These are phyloP conservation scores for Megalops cyprinoides DNA, from an alignment of 2,797 vertebrate genomes.

Conservation along the genomic window DNA sequence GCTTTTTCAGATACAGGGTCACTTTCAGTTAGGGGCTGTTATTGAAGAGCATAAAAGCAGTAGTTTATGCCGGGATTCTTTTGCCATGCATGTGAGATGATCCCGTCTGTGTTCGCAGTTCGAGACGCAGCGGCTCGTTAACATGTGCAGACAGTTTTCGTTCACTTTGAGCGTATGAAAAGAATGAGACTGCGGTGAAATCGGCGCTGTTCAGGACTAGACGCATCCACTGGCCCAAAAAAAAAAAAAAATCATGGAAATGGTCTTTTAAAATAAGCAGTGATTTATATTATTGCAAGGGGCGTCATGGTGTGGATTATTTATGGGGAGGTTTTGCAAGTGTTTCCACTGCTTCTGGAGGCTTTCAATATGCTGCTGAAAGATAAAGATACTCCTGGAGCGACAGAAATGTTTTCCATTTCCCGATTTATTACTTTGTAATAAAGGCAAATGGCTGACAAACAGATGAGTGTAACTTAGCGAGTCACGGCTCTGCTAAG, in stretches of 20 bases:
- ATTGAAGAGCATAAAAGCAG: not conserved
- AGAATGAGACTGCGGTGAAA: conserved; percentile 16
- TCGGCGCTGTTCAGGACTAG: conserved; percentile 58
- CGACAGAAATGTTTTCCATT: conserved; percentile 44
- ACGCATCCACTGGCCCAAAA: conserved; percentile 55
- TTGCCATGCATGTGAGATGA: not conserved
- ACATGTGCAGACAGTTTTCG: not conserved
- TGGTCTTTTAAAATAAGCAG: conserved; percentile 57
- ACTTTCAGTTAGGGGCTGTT: not conserved
- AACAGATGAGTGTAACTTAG: not conserved
- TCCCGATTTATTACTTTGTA: not conserved
- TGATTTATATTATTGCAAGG: conserved; percentile 55
- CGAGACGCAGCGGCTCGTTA: not conserved
- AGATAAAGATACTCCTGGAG: conserved; percentile 43
- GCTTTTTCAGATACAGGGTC: not conserved
- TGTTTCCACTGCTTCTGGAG: conserved; percentile 50
- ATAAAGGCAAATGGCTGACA: conserved; percentile 21
- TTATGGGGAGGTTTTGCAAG: conserved; percentile 47
- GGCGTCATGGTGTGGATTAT: conserved; percentile 55
- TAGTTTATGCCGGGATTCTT: not conserved
- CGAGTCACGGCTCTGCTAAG: conserved; percentile 16
- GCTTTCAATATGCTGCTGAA: conserved; percentile 40
- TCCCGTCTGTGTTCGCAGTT: not conserved
- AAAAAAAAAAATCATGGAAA: conserved; percentile 38
- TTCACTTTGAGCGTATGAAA: not conserved